A percentile compares a stretch with the other conserved stretches of the same genome.
Conservation (phyloP, 2,888 invertebrate genomes). For the Eristalis pertinax region DNA sequence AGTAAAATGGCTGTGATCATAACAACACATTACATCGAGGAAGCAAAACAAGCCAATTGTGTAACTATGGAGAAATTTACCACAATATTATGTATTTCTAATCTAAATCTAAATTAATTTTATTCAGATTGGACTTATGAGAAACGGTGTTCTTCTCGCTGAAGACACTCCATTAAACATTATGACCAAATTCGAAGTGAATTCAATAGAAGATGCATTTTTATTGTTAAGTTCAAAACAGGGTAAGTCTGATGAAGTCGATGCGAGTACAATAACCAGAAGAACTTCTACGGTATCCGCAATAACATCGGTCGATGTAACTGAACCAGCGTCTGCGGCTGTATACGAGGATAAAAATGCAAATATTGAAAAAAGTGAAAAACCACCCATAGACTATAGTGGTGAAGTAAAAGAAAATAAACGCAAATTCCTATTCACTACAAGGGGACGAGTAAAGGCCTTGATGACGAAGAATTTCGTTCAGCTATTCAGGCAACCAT, state of each 20-base stretch:
- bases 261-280: slow-evolving; percentile 71
- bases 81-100: not conserved
- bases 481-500: slow-evolving; percentile 87
- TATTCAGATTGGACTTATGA: slow-evolving; percentile 92
- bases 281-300: slow-evolving; percentile 74
- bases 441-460: slow-evolving; percentile 83
- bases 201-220: slow-evolving; percentile 93
- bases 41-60: slow-evolving; percentile 90
- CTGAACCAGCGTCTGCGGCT: slow-evolving; percentile 72
- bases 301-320: slow-evolving; percentile 76
- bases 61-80: slow-evolving; percentile 82
- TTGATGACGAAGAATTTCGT: slow-evolving; percentile 87
- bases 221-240: slow-evolving; percentile 87
- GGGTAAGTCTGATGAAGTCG: slow-evolving; percentile 79
- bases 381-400: slow-evolving; percentile 73
- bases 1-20: slow-evolving; percentile 91
- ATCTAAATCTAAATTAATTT: not conserved
- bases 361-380: slow-evolving; percentile 73
- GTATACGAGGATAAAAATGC: slow-evolving; percentile 66
- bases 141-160: slow-evolving; percentile 91
- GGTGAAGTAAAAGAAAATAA: slow-evolving; percentile 74
- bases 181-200: slow-evolving; percentile 86
- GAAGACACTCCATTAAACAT: slow-evolving; percentile 91
- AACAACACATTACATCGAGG: slow-evolving; percentile 97
- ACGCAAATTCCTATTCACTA: slow-evolving; percentile 78